A percentile compares a stretch with the other conserved stretches of the same genome.
Evolutionary conservation across 2,113 vertebrate species (phyloP).

Genomic region (Ibidorhyncha struthersii): DNA sequence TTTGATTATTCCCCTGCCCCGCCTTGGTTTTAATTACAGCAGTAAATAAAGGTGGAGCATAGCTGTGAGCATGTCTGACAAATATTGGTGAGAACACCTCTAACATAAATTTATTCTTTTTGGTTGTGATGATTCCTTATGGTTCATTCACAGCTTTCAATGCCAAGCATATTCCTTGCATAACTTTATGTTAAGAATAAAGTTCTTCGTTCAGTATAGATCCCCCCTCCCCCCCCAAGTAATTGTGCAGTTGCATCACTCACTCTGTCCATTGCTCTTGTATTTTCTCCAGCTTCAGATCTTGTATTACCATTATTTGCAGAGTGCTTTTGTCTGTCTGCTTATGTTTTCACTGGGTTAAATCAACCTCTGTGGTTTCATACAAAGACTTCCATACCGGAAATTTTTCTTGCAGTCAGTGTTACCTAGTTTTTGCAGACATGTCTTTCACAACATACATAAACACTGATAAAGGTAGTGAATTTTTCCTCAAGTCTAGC

Average conservation of each 20-base stretch:
- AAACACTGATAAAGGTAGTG: not conserved
- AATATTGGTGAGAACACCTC: not conserved
- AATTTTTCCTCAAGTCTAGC: not conserved
- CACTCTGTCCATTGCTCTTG: not conserved
- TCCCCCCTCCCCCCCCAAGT: not conserved
- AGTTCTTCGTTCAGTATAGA: not conserved
- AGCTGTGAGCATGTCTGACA: not conserved
- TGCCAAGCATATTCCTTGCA: not conserved
- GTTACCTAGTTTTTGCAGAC: not conserved
- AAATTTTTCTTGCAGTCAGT: not conserved
- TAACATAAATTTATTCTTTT: not conserved
- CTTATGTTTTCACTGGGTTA: not conserved
- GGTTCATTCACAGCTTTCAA: not conserved
- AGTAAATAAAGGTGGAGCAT: not conserved
- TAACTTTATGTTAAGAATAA: not conserved
- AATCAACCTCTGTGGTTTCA: not conserved
- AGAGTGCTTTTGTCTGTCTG: not conserved
- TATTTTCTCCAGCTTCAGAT: not conserved
- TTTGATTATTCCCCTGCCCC: not conserved
- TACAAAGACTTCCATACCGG: not conserved
- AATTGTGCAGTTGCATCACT: not conserved
- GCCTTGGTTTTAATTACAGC: not conserved
- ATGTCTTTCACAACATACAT: not conserved
- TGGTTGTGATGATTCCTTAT: not conserved
- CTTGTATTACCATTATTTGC: not conserved